Base-by-base conservation (phyloP, 2,888 invertebrate species). In the Drosophila sordidapex region DNA sequence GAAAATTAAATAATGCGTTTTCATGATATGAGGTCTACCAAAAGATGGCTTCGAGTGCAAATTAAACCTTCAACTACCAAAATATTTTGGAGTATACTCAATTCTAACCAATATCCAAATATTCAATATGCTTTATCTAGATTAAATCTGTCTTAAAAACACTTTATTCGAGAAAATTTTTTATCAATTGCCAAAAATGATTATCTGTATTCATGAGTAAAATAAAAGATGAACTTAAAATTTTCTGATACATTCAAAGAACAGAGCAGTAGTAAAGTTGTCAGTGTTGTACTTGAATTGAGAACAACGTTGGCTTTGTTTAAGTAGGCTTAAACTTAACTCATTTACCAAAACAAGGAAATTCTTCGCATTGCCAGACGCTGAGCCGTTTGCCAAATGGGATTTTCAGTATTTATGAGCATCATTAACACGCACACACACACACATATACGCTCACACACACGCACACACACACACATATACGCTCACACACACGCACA, bases 321-420 rank as follows among this genome's bases (percentile, higher is more conserved):
- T 29, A 38, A 56, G 56, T 27, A 27, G n/a, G 56, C 27, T 31
- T 31, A 31, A 56, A 56, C 13, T 38, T 56, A n/a, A 38, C 57
- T 66, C 29, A 40, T 57, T 57, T 40, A 40, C 40, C 40, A 59
- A 33, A 46, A 35, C 59, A 48, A 36, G 10, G 35, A 46, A 25
- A 58, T 48, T 25, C 29, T 21, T 2, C 7, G 7, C 33, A 33
- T 48, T 33, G 25, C 15, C 21, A 38, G 38, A 27, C 27, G 27
- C 27, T 56, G 56, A 38, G 53, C 25, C 21, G 18, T 11, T 27
- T 11, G 54, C 54, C 36, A 36, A n/a, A 8, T 40, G 38, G 60
- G 59, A 76, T 65, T 69, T 85, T 69, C 61, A 57, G 65, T 75
- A 75, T 80, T 86, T 83, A 78, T 77, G 68, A 63, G 54, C 66